phyloP scores from a whole-genome alignment of 2,113 vertebrate species.

The Empidonax alnorum region DNA sequence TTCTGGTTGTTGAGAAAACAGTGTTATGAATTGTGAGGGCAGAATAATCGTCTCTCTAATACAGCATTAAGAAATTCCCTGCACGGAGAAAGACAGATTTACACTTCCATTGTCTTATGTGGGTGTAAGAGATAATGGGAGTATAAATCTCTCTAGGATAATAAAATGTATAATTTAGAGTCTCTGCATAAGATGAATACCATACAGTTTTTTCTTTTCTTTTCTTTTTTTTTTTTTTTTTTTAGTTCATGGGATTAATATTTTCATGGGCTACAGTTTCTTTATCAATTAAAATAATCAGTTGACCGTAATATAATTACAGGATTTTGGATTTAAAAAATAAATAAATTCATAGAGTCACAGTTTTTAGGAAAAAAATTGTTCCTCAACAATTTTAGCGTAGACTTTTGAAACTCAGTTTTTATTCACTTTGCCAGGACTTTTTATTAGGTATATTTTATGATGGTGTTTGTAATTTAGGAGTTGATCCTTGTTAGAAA shows the following conservation, averaged over 20 bases:
- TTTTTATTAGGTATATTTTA: not conserved
- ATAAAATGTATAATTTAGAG: slow-evolving; percentile 65
- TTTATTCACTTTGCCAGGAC: not conserved
- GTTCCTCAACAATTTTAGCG: not conserved
- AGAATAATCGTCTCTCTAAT: slow-evolving; percentile 51
- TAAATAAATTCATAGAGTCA: not conserved
- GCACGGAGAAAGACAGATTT: slow-evolving; percentile 3
- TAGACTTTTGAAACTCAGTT: not conserved
- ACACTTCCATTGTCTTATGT: slow-evolving; percentile 29
- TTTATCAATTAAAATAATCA: not conserved
- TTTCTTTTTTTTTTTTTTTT: not conserved
- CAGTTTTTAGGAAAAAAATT: not conserved
- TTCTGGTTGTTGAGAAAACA: slow-evolving; percentile 64
- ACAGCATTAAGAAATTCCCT: slow-evolving; percentile 27
- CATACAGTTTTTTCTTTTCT: not conserved
- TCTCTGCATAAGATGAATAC: slow-evolving; percentile 27
- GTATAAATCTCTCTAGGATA: slow-evolving; percentile 54
- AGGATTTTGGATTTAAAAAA: not conserved
- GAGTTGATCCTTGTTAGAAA: not conserved
- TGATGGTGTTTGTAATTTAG: not conserved
- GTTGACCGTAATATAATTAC: not conserved
- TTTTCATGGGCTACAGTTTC: not conserved
- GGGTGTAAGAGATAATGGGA: slow-evolving; percentile 57
- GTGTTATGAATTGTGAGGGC: slow-evolving; percentile 36
- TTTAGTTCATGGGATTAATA: not conserved